A percentile compares a stretch with the other conserved stretches of the same genome.
phyloP scores from a whole-genome alignment of 2,797 vertebrate species.

The Phylloscopus collybita region DNA sequence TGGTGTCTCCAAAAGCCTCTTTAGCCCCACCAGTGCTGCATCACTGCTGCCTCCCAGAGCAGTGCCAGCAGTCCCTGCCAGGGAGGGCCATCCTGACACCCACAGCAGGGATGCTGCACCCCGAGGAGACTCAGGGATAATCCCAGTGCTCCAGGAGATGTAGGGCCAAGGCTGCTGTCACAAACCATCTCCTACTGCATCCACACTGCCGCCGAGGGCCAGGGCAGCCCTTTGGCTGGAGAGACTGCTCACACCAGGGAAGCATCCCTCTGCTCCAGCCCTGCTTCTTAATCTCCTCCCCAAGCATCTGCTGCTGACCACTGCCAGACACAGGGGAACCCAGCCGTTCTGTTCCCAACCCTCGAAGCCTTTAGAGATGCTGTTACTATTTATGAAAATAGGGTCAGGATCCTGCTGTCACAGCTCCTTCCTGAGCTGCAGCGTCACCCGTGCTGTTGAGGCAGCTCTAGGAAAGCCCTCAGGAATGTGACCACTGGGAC shows the following conservation, averaged over 20 bases:
- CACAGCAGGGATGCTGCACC: not conserved
- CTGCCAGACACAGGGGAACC: not conserved
- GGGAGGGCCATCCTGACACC: rapidly evolving
- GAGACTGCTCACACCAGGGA: not conserved
- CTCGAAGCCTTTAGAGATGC: not conserved
- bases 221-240: not conserved
- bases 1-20: not conserved
- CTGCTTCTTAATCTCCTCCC: not conserved
- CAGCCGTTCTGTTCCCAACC: not conserved
- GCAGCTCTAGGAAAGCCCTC: not conserved
- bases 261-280: not conserved
- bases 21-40: not conserved
- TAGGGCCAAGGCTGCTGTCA: not conserved
- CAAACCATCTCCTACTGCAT: not conserved
- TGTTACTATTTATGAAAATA: constrained; percentile 31
- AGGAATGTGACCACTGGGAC: not conserved
- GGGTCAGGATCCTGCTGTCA: constrained; percentile 22
- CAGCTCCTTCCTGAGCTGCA: constrained; percentile 25
- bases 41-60: not conserved
- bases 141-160: not conserved
- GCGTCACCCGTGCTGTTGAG: not conserved
- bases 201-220: rapidly evolving
- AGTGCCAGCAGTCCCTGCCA: not conserved
- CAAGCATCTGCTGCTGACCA: constrained; percentile 19
- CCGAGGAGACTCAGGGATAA: not conserved